Evolutionary conservation across 2,888 invertebrate genomes (phyloP), one percentile per base, ranked within the genome.

Genomic region (Chymomyza amoena): DNA sequence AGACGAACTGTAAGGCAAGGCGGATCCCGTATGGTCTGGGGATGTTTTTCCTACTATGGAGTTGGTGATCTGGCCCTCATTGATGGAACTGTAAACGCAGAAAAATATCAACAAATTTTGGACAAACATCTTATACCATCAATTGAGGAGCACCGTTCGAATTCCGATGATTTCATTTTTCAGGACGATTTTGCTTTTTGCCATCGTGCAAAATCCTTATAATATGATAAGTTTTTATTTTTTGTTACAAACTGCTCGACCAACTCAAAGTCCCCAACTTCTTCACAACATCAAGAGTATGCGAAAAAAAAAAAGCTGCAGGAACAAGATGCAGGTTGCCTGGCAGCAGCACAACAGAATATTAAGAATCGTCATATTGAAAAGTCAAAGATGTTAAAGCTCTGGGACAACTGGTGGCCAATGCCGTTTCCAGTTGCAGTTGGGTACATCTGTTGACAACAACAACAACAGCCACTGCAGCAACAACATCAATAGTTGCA

Each of bases 281-380:
- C 39, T 45, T 4, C 39, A 45, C 39, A 45, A 13, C 4, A 3
- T 45, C 4, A 15, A 45, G 39, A 15, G 13, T 13, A 45, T 20
- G 18, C 61, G 65, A 61, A 64, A 76, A 75, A 86, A 77, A 86
- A 77, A 69, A 88, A 83, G 75, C 79, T 81, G 87, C 66, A 61
- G 39, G 61, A 75, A 69, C 82, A 68, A 77, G 77, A 72, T 75
- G 75, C 68, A 73, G 72, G 16, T n/a, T 16, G 18, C 16, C 25
- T 57, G 57, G 73, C 68, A 73, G 72, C 79, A 70, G 73, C 39
- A 70, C 75, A 76, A 59, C 82, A 76, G 82, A 88, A 88, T 87
- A 88, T 88, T 86, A 84, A 88, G 88, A 88, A 84, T 81, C 84
- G 88, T 85, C 87, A 84, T 88, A 84, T 83, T 76, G 81, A 80